Evolutionary conservation across 1,140 invertebrate genomes (phyloP).

Genomic region (Sminthurinus signatus): DNA sequence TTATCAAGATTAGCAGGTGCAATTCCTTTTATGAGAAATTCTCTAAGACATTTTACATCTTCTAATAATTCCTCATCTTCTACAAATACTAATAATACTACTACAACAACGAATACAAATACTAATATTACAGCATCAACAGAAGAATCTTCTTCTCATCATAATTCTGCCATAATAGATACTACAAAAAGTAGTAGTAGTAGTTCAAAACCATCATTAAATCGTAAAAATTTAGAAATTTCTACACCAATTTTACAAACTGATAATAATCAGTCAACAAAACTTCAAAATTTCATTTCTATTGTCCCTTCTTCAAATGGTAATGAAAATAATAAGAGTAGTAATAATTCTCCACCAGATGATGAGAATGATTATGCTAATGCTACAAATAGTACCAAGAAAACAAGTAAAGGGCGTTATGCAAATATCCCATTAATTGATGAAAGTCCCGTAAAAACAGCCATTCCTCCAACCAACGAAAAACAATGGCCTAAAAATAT

Average conservation of each 20-base stretch:
- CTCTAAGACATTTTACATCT: slow-evolving; percentile 18
- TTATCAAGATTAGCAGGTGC: slow-evolving; percentile 30
- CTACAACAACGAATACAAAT: too few relatives aligned
- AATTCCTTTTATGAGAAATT: slow-evolving; percentile 35
- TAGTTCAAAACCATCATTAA: slow-evolving; percentile 1
- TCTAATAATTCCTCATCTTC: too few relatives aligned
- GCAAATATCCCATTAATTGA: slow-evolving; percentile 8
- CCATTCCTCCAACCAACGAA: background rate
- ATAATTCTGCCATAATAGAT: too few relatives aligned
- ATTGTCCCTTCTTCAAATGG: background rate
- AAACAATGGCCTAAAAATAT: slow-evolving; percentile 4
- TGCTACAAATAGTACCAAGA: background rate
- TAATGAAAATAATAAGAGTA: background rate
- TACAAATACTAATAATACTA: background rate
- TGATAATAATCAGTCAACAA: background rate
- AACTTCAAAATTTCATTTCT: background rate
- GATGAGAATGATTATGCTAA: slow-evolving; percentile 3
- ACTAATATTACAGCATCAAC: too few relatives aligned
- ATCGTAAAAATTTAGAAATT: slow-evolving; percentile 32
- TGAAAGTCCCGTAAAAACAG: slow-evolving; percentile 13
- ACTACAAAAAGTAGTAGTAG: background rate
- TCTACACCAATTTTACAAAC: slow-evolving; percentile 34
- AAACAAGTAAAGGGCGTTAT: background rate
- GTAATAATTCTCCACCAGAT: background rate
- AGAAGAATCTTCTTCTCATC: too few relatives aligned